Conservation (phyloP, 2,888 invertebrate species). For the Octodonta nipae region DNA sequence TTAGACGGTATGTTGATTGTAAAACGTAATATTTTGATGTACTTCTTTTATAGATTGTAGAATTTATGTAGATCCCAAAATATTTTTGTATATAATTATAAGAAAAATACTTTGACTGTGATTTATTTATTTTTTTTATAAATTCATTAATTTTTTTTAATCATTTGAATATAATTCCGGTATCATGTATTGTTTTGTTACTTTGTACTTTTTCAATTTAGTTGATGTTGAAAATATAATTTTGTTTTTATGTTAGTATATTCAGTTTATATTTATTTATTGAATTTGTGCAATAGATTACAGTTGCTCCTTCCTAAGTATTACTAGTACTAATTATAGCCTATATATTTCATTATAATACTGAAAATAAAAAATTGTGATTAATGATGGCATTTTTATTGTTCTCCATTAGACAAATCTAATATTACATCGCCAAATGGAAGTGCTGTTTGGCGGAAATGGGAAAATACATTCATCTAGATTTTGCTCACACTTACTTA, state of each 20-base stretch:
- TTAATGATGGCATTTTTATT: constrained; percentile 3
- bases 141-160: constrained; percentile 10
- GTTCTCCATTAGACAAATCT: background rate
- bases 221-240: constrained; percentile 9
- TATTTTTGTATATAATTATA: constrained; percentile 19
- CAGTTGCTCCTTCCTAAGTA: constrained; percentile 24
- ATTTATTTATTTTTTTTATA: constrained; percentile 20
- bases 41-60: constrained; percentile 11
- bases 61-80: constrained; percentile 15
- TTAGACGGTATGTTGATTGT: too few species aligned
- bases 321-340: constrained; percentile 22
- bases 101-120: constrained; percentile 26
- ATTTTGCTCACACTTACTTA: too few species aligned
- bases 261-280: constrained; percentile 12
- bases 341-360: constrained; percentile 19
- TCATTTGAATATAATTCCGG: constrained; percentile 6
- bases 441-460: too few species aligned
- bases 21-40: constrained; percentile 4
- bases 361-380: constrained; percentile 11
- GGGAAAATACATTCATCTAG: too few species aligned
- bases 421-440: too few species aligned
- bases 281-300: constrained; percentile 19
- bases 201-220: constrained; percentile 9
- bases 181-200: constrained; percentile 3
- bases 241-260: constrained; percentile 7